Conservation (phyloP, 37 sponge, comb jelly and placozoan species). For the Beroe forskalii region DNA sequence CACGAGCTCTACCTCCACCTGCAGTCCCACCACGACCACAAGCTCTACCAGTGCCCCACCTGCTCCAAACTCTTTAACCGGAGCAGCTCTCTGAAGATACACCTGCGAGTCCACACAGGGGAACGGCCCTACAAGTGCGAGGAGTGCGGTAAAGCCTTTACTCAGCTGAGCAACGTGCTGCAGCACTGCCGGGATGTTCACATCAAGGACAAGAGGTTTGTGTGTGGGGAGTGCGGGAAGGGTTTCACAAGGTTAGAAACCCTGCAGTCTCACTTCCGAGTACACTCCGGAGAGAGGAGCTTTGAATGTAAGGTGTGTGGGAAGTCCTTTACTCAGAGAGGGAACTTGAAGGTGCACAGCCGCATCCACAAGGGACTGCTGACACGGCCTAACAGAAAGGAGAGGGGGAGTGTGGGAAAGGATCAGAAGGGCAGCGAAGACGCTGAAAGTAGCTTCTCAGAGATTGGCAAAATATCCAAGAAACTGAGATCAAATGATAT, state of each 20-base stretch:
- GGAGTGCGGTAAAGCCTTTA: slow-evolving; percentile 28
- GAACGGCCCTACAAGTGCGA: slow-evolving; percentile 28
- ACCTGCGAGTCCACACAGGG: slow-evolving; percentile 38
- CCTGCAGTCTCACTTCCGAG: slow-evolving; percentile 40
- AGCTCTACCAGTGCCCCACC: slow-evolving; percentile 7
- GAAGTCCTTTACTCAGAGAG: slow-evolving; percentile 53
- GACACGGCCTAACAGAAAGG: slow-evolving; percentile 3
- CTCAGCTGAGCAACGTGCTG: slow-evolving; percentile 59
- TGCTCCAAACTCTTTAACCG: slow-evolving; percentile 48
- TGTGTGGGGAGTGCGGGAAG: slow-evolving; percentile 30
- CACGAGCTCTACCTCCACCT: slow-evolving; percentile 33
- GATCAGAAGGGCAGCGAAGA: neutral
- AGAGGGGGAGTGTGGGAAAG: neutral
- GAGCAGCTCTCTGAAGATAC: slow-evolving; percentile 56
- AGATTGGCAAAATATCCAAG: too few relatives aligned
- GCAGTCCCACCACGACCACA: slow-evolving; percentile 20
- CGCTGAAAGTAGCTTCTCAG: too few relatives aligned
- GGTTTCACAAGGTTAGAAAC: slow-evolving; percentile 37
- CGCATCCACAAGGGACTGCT: slow-evolving; percentile 9
- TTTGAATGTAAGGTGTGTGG: slow-evolving; percentile 30
- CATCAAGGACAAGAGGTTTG: slow-evolving; percentile 54
- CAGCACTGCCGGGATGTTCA: slow-evolving; percentile 55
- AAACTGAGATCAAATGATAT: too few relatives aligned
- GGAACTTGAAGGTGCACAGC: slow-evolving; percentile 48
- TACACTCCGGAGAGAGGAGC: slow-evolving; percentile 24